phyloP scores from a whole-genome alignment of 2,113 vertebrate species.

The Syngnathus floridae region DNA sequence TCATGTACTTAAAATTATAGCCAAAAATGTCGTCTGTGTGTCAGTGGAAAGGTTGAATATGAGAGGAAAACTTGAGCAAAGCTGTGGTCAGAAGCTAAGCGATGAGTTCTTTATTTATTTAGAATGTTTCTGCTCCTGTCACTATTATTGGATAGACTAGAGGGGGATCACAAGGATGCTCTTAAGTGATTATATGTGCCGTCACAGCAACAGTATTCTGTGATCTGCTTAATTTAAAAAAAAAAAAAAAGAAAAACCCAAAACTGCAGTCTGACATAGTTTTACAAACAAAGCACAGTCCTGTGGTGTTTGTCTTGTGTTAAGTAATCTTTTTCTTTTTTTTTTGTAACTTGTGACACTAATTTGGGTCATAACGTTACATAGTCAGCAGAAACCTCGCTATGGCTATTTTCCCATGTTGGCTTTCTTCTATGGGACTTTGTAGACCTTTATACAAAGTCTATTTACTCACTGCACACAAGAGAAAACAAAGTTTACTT shows the following conservation, averaged over 20 bases:
- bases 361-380: neutral
- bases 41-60: constrained; percentile 27
- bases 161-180: constrained; percentile 6
- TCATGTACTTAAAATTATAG: too few relatives aligned
- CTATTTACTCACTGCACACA: neutral
- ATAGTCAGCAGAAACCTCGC: neutral
- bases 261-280: neutral
- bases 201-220: neutral
- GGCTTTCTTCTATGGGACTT: neutral
- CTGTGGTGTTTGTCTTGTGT: neutral
- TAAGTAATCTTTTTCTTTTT: neutral
- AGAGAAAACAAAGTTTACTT: neutral
- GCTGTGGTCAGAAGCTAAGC: constrained; percentile 22
- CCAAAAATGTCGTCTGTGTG: constrained; percentile 1
- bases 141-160: constrained; percentile 14
- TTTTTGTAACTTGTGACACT: neutral
- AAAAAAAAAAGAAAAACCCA: neutral
- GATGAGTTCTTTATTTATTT: constrained; percentile 6
- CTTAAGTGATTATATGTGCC: neutral
- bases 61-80: constrained; percentile 43
- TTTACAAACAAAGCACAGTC: neutral
- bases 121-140: constrained; percentile 32
- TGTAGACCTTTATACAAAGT: neutral
- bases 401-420: neutral
- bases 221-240: neutral